Conservation (phyloP, 2,113 vertebrate genomes). For the Poeciliopsis occidentalis region DNA sequence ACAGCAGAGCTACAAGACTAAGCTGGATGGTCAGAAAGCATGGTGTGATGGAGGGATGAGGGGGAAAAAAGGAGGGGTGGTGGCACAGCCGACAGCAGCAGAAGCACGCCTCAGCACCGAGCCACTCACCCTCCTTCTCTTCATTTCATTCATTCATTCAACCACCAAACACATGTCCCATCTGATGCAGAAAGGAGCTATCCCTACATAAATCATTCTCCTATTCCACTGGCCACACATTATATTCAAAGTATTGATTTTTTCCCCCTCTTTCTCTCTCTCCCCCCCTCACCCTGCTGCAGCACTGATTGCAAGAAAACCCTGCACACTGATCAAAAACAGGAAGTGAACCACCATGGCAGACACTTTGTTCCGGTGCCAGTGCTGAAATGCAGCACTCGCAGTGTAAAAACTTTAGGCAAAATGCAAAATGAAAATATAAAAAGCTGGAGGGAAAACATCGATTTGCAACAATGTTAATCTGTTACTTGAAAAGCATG, state of each 20-base stretch:
- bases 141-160: conserved; percentile 49
- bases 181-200: conserved; percentile 91
- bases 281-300: conserved; percentile 49
- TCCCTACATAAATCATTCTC: conserved; percentile 98
- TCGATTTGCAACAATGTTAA: conserved; percentile 2
- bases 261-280: conserved; percentile 35
- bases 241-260: conserved; percentile 99
- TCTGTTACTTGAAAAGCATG: conserved; percentile 5
- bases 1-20: conserved; percentile 78
- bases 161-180: conserved; percentile 83
- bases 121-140: conserved; percentile 74
- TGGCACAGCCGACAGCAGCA: conserved; percentile 43
- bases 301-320: conserved; percentile 90
- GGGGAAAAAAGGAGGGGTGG: conserved; percentile 49
- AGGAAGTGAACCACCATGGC: conserved; percentile 75
- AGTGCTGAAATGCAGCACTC: not conserved
- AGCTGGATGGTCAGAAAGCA: conserved; percentile 67
- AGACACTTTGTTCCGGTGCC: conserved; percentile 41
- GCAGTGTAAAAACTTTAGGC: not conserved
- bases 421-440: not conserved
- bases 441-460: not conserved
- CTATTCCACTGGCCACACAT: conserved; percentile 96
- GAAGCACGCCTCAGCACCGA: conserved; percentile 53
- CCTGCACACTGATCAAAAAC: conserved; percentile 80
- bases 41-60: conserved; percentile 47